A percentile compares a stretch with the other conserved stretches of the same genome.
Evolutionary conservation across 2,888 invertebrate species (phyloP).

Genomic region (Campoletis raptor): DNA sequence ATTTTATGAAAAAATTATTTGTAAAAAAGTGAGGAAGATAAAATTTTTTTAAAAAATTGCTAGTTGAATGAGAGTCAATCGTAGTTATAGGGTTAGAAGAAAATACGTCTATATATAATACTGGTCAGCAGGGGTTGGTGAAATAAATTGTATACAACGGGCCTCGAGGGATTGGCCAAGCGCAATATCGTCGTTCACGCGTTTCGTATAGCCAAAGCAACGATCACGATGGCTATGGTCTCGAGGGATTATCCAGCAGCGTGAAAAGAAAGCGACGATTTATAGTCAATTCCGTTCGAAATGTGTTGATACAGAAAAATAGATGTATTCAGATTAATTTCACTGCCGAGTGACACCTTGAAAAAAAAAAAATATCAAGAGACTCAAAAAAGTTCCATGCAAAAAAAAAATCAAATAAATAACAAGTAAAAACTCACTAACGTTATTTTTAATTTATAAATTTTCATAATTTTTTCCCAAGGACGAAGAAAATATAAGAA

Average conservation of each 20-base stretch:
- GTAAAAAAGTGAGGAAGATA: not conserved
- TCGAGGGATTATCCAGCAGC: constrained; percentile 29
- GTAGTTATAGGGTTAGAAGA: constrained; percentile 7
- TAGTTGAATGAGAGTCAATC: constrained; percentile 19
- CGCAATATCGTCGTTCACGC: constrained; percentile 35
- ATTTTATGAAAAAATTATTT: not conserved
- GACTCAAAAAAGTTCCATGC: not conserved
- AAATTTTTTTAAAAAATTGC: not conserved
- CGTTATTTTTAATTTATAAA: not conserved
- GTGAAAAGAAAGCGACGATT: constrained; percentile 6
- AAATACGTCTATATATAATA: not conserved
- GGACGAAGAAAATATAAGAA: not conserved
- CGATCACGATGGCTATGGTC: constrained; percentile 17
- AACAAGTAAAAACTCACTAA: not conserved
- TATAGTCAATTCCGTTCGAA: not conserved
- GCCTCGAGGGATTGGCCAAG: constrained; percentile 36
- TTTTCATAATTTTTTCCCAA: not conserved
- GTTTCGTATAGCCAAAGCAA: constrained; percentile 17
- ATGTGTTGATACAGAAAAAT: not conserved
- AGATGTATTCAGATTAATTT: not conserved
- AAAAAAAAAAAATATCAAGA: not conserved
- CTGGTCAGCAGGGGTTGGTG: constrained; percentile 3
- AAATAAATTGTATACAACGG: constrained; percentile 41
- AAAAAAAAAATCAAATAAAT: not conserved
- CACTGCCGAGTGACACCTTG: not conserved